Conservation (phyloP, 2,797 vertebrate genomes). For the Myotis planiceps region DNA sequence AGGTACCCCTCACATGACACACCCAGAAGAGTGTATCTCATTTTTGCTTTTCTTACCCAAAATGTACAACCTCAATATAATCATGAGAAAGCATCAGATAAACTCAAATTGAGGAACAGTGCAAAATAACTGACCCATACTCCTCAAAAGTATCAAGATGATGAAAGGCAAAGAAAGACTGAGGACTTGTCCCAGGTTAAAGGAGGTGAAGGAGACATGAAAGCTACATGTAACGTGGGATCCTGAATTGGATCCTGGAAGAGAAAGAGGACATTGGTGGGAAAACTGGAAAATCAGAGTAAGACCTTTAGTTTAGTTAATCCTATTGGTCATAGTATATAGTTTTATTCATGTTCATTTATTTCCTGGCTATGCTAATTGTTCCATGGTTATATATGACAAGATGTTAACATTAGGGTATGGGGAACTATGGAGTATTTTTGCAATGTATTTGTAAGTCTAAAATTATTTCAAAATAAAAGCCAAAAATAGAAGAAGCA, state of each 20-base stretch:
- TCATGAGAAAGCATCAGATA: background rate
- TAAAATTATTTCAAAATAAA: constrained; percentile 22
- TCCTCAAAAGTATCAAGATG: background rate
- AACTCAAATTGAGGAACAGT: background rate
- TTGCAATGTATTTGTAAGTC: background rate
- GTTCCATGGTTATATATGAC: background rate
- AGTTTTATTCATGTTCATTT: background rate
- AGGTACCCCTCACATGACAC: background rate
- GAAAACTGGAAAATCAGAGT: background rate
- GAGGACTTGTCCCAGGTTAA: background rate
- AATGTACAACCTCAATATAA: background rate
- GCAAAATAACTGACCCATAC: background rate
- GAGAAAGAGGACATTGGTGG: background rate
- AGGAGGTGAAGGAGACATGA: background rate
- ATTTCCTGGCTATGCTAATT: background rate
- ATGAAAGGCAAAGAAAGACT: background rate
- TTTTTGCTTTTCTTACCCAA: background rate
- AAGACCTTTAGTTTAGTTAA: background rate
- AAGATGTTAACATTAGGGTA: background rate
- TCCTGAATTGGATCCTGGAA: background rate
- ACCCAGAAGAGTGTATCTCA: background rate
- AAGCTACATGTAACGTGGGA: background rate
- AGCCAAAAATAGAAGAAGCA: background rate
- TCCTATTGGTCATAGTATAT: background rate
- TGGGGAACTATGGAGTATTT: background rate